Conservation (phyloP, 2,113 vertebrate species). For the Leptosomus discolor region DNA sequence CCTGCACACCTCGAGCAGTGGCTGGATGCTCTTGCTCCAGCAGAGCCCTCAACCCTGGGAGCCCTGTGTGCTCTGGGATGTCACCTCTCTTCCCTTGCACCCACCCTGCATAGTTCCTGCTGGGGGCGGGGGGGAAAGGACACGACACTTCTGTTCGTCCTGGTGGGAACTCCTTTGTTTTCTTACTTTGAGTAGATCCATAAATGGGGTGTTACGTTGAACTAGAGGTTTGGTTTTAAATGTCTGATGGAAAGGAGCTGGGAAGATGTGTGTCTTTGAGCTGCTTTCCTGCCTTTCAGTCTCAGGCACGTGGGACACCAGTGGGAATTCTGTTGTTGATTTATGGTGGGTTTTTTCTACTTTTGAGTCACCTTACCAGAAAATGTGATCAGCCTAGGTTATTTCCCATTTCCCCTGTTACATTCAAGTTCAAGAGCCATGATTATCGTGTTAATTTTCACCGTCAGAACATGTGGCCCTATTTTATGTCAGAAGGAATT, state of each 20-base stretch:
- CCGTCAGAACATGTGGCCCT: not conserved
- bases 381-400: not conserved
- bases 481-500: not conserved
- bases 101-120: not conserved
- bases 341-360: not conserved
- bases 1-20: not conserved
- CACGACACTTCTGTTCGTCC: not conserved
- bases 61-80: not conserved
- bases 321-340: not conserved
- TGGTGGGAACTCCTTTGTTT: not conserved
- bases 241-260: not conserved
- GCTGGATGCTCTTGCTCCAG: not conserved
- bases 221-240: not conserved
- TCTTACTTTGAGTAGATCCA: not conserved
- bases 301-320: not conserved
- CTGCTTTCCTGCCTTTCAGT: not conserved
- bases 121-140: not conserved
- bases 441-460: not conserved
- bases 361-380: not conserved
- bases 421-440: not conserved
- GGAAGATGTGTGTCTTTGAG: not conserved
- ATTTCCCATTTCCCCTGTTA: not conserved
- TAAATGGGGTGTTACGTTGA: fast-evolving
- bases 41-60: not conserved
- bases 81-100: not conserved